phyloP scores from a whole-genome alignment of 2,888 invertebrate species.

The Mamestra brassicae region DNA sequence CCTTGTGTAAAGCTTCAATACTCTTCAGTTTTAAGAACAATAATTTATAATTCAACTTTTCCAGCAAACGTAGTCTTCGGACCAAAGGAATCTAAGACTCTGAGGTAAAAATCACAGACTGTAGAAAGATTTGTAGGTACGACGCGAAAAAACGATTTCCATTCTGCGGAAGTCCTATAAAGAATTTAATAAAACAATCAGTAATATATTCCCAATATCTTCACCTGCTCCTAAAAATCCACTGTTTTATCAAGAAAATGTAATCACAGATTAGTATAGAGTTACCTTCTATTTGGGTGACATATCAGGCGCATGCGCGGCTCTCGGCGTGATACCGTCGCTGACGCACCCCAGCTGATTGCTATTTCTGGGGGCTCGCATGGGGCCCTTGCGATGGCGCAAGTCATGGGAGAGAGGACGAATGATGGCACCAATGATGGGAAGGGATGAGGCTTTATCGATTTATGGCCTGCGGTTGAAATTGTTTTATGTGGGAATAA shows the following conservation, averaged over 20 bases:
- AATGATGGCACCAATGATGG: conserved; percentile 33
- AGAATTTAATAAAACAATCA: neutral
- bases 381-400: conserved; percentile 67
- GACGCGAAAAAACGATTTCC: neutral
- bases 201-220: neutral
- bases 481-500: conserved; percentile 10
- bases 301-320: conserved; percentile 63
- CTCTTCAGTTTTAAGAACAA: neutral
- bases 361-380: conserved; percentile 82
- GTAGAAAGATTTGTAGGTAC: neutral
- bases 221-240: neutral
- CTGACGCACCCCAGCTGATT: conserved; percentile 87
- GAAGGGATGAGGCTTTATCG: conserved; percentile 40
- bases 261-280: conserved; percentile 45
- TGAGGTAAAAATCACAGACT: neutral
- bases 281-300: conserved; percentile 63
- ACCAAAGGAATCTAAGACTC: neutral
- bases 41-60: neutral
- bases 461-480: conserved; percentile 14
- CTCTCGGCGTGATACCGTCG: conserved; percentile 74
- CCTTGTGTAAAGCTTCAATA: conserved; percentile 2
- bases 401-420: conserved; percentile 50
- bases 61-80: neutral
- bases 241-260: conserved; percentile 10
- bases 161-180: neutral